Evolutionary conservation across 2,113 vertebrate species (phyloP), one percentile per base, ranked within the genome.

Genomic region (Paramisgurnus dabryanus): DNA sequence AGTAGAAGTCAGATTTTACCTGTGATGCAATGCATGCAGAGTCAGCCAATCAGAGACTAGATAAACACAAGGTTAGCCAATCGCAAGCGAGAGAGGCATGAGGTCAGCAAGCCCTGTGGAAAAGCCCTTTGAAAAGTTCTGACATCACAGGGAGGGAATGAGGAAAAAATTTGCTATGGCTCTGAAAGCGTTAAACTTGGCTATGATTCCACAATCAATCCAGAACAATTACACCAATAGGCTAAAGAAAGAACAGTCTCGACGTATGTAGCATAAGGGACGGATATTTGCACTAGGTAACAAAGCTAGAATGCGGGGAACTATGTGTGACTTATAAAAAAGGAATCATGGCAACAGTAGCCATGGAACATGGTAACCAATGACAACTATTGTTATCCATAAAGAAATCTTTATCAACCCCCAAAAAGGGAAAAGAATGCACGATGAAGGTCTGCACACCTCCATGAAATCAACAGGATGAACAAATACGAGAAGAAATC

Each of bases 51-150:
- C 67, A 73, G 70, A 82, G 61, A 39, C 60, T 49, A 71, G 82
- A 68, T 45, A 64, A 77, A 76, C 75, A 80, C 75, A 86, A 43
- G 18, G 11, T 45, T 39, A 74, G 58, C 77, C 68, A 78, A 76
- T 72, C 76, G 67, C 82, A 86, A 80, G 70, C 68, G 22, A 58
- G 69, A 83, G 78, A 81, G 72, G 79, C 64, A 53, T 73, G 65
- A 78, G 67, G 69, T 80, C 76, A 82, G 82, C 82, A 78, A 80
- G 82, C 82, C 79, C 72, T 76, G 80, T 86, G 78, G 85, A 89
- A 81, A 88, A 93, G 91, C 91, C 92, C 92, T 92, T 92, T 88
- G 83, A 88, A 89, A 67, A 79, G 65, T 79, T 80, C 71, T 85
- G 84, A 85, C 80, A 85, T 85, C 84, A 85, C 89, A 86, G 90